phyloP scores from a whole-genome alignment of 1,140 invertebrate species.

The Philaenus spumarius region DNA sequence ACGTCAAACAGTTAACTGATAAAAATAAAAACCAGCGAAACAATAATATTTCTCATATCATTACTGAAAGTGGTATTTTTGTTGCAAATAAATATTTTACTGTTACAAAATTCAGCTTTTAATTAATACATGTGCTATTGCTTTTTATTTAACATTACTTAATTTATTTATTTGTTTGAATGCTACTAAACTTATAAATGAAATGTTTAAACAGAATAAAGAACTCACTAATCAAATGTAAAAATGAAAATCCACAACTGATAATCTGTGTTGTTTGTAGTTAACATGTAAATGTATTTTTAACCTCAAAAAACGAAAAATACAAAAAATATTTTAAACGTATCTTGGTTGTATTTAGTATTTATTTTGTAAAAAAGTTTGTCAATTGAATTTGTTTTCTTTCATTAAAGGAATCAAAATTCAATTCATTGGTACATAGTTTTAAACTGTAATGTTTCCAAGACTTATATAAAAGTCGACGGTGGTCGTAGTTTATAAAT shows the following conservation, averaged over 20 bases:
- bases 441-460: conserved; percentile 14
- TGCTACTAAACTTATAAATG: not conserved
- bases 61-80: too few relatives aligned
- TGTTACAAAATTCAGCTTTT: too few relatives aligned
- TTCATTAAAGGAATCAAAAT: conserved; percentile 17
- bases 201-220: not conserved
- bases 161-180: too few relatives aligned
- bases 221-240: not conserved
- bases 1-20: too few relatives aligned
- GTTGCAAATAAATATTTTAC: too few relatives aligned
- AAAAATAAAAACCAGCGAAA: too few relatives aligned
- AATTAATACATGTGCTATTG: too few relatives aligned
- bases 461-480: not conserved
- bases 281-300: not conserved
- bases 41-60: too few relatives aligned
- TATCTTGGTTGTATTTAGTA: too few relatives aligned
- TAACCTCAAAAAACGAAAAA: not conserved
- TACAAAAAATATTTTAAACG: not conserved
- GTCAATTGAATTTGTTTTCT: conserved; percentile 19
- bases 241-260: conserved; percentile 3
- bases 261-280: not conserved
- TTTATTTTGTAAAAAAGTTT: conserved; percentile 17
- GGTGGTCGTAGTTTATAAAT: too few relatives aligned
- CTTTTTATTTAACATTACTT: too few relatives aligned
- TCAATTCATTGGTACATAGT: conserved; percentile 20